Percentiles rank a stretch among this genome's conserved stretches.
Conservation (phyloP, 2,797 vertebrate species). For the Hylomyscus alleni region DNA sequence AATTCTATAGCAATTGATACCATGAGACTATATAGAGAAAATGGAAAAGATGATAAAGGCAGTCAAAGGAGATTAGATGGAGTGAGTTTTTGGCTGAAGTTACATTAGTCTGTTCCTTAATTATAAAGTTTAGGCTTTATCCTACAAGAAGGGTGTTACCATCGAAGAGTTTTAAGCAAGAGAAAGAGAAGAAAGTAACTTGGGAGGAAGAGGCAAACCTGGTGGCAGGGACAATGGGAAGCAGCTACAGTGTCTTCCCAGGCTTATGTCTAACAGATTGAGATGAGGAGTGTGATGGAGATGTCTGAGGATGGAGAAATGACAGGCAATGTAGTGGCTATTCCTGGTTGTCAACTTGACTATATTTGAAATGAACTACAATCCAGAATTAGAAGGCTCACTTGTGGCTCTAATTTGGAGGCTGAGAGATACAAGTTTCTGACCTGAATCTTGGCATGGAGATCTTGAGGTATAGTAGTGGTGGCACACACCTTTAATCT, state of each 20-base stretch:
- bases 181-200: not conserved
- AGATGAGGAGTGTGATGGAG: not conserved
- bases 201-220: not conserved
- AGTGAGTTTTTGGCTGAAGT: not conserved
- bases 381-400: too few relatives aligned
- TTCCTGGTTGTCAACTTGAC: too few relatives aligned
- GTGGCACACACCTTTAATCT: too few relatives aligned
- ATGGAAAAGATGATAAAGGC: not conserved
- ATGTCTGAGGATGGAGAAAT: not conserved
- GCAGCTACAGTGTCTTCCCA: not conserved
- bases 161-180: not conserved
- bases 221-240: not conserved
- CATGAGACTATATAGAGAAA: not conserved
- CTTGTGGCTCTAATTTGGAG: too few relatives aligned
- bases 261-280: not conserved
- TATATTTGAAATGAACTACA: too few relatives aligned
- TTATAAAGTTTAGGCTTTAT: not conserved
- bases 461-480: too few relatives aligned
- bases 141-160: not conserved
- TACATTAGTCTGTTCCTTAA: not conserved
- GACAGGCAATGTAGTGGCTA: accelerated
- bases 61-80: not conserved
- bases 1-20: not conserved
- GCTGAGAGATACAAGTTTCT: too few relatives aligned
- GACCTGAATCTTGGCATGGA: too few relatives aligned